Conservation (phyloP, 2,113 vertebrate genomes). For the Speoplatyrhinus poulsoni region DNA sequence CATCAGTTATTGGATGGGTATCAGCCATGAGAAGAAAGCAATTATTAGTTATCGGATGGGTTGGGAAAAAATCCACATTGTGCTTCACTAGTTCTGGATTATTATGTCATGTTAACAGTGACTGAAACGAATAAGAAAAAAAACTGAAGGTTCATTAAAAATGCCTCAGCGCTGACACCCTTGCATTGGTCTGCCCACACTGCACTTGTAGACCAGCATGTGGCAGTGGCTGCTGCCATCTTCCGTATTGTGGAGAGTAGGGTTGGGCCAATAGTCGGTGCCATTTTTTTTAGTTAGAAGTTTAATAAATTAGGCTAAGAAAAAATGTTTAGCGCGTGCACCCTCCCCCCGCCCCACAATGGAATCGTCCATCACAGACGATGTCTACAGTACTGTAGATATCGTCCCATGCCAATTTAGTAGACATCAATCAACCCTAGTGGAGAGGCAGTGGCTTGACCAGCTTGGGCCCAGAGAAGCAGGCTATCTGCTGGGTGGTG, state of each 20-base stretch:
- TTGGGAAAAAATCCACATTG: too few relatives aligned
- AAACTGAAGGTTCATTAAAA: slow-evolving; percentile 12
- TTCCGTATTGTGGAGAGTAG: slow-evolving; percentile 5
- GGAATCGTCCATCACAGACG: too few relatives aligned
- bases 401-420: too few relatives aligned
- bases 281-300: too few relatives aligned
- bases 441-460: slow-evolving; percentile 1
- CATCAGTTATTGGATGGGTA: too few relatives aligned
- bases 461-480: slow-evolving; percentile 32
- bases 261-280: too few relatives aligned
- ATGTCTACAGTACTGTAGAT: too few relatives aligned
- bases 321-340: too few relatives aligned
- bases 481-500: slow-evolving; percentile 44
- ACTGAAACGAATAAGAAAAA: slow-evolving; percentile 20
- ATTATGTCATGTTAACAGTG: background rate
- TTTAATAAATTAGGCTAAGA: too few relatives aligned
- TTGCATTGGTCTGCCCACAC: background rate
- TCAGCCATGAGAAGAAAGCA: too few relatives aligned
- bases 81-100: slow-evolving; percentile 6
- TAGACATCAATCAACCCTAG: background rate
- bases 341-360: too few relatives aligned
- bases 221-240: slow-evolving; percentile 18
- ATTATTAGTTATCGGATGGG: too few relatives aligned
- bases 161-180: slow-evolving; percentile 4
- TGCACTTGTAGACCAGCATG: slow-evolving; percentile 9